Percentiles rank a stretch among this genome's conserved stretches.
phyloP scores from a whole-genome alignment of 1,140 invertebrate species.

The Manduca sexta region DNA sequence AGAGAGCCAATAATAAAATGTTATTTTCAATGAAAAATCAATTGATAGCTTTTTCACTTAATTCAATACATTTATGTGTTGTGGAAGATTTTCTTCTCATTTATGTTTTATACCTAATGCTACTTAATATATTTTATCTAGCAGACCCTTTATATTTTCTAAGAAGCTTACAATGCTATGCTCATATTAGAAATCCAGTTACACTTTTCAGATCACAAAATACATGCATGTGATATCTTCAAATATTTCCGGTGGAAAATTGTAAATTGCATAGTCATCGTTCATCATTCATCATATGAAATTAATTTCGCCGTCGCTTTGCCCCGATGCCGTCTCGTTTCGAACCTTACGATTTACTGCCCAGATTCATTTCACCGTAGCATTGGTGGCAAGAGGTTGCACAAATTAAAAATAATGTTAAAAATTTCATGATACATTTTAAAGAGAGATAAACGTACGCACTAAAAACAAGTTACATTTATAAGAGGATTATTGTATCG shows the following conservation, averaged over 20 bases:
- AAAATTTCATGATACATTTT: conserved; percentile 8
- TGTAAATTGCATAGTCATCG: conserved; percentile 60
- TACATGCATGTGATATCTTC: conserved; percentile 2
- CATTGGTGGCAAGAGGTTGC: conserved; percentile 31
- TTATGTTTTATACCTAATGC: too few species aligned
- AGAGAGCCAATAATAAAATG: too few species aligned
- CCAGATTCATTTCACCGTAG: conserved; percentile 44
- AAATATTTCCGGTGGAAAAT: conserved; percentile 37
- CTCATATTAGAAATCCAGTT: too few species aligned
- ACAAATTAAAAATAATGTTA: conserved; percentile 44
- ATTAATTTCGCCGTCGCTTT: conserved; percentile 58
- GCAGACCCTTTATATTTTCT: too few species aligned
- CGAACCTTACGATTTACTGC: conserved; percentile 55
- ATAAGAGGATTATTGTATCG: neutral
- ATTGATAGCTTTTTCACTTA: too few species aligned
- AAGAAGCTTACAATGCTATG: too few species aligned
- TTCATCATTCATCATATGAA: conserved; percentile 66
- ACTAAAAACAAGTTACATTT: neutral
- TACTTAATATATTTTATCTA: too few species aligned
- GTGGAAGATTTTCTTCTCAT: too few species aligned
- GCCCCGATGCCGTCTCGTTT: conserved; percentile 35
- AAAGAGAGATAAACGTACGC: neutral
- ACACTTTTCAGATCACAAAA: too few species aligned
- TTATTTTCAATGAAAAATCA: too few species aligned
- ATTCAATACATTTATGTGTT: too few species aligned